phyloP scores from a whole-genome alignment of 2,888 invertebrate genomes.

The Lumbricus terrestris region DNA sequence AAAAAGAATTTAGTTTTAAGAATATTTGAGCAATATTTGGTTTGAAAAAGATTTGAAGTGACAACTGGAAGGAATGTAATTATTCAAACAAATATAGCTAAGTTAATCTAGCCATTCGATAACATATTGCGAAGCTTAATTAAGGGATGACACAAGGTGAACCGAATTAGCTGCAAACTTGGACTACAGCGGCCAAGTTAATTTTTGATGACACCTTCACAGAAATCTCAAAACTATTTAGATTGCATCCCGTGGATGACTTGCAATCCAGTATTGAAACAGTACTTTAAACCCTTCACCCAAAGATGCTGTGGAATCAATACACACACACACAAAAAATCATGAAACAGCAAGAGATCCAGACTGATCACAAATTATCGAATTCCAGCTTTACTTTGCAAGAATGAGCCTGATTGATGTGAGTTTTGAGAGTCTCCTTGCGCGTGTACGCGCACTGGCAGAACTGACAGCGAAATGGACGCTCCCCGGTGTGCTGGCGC shows the following conservation, averaged over 20 bases:
- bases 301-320: not conserved
- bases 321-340: not conserved
- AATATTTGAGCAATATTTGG: not conserved
- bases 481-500: constrained; percentile 32
- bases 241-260: not conserved
- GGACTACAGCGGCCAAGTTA: not conserved
- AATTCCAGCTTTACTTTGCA: not conserved
- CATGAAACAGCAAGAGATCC: not conserved
- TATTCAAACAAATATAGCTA: not conserved
- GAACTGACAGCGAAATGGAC: constrained; percentile 26
- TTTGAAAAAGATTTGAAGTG: not conserved
- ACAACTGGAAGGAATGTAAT: not conserved
- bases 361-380: constrained; percentile 7
- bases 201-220: not conserved
- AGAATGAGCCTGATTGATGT: constrained; percentile 26
- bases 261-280: not conserved
- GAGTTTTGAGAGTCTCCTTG: constrained; percentile 30
- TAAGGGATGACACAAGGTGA: not conserved
- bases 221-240: not conserved
- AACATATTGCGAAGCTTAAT: not conserved
- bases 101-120: not conserved
- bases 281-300: not conserved
- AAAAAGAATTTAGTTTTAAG: not conserved
- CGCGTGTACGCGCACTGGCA: constrained; percentile 29
- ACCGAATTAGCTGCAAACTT: not conserved